phyloP scores from a whole-genome alignment of 2,888 invertebrate species.

The Rutpela maculata region DNA sequence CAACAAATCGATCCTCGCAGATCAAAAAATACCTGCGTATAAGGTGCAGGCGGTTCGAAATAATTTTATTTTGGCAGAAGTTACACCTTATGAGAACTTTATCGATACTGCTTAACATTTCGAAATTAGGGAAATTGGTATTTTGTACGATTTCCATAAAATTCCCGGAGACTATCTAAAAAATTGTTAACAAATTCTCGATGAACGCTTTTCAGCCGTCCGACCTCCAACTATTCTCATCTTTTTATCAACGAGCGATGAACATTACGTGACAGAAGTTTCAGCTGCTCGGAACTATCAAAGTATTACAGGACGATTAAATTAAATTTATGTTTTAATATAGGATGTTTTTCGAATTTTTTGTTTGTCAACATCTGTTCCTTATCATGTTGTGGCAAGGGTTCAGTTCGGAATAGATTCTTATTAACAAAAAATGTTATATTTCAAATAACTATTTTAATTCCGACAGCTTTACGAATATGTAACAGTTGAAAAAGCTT shows the following conservation, averaged over 20 bases:
- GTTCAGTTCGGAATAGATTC: background rate
- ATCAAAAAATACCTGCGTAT: too few relatives aligned
- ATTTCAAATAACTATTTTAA: background rate
- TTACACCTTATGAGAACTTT: too few relatives aligned
- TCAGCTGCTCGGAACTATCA: slow-evolving; percentile 33
- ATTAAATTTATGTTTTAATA: slow-evolving; percentile 41
- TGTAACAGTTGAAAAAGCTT: background rate
- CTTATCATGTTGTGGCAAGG: background rate
- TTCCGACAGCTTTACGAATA: background rate
- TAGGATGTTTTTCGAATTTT: slow-evolving; percentile 14
- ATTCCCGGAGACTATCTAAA: too few relatives aligned
- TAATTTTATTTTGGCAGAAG: too few relatives aligned
- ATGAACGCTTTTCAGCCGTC: too few relatives aligned
- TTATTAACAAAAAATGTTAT: background rate
- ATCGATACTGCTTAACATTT: too few relatives aligned
- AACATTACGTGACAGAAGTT: slow-evolving; percentile 18
- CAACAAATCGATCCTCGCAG: too few relatives aligned
- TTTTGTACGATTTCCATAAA: too few relatives aligned
- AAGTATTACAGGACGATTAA: slow-evolving; percentile 36
- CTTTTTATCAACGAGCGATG: slow-evolving; percentile 23
- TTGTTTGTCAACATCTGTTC: slow-evolving; percentile 18
- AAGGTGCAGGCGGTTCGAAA: too few relatives aligned
- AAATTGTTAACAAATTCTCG: too few relatives aligned
- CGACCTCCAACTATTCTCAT: background rate
- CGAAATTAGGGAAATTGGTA: too few relatives aligned